A percentile compares a stretch with the other conserved stretches of the same genome.
Conservation (phyloP, 2,113 vertebrate species). For the Onychorhynchus coronatus region DNA sequence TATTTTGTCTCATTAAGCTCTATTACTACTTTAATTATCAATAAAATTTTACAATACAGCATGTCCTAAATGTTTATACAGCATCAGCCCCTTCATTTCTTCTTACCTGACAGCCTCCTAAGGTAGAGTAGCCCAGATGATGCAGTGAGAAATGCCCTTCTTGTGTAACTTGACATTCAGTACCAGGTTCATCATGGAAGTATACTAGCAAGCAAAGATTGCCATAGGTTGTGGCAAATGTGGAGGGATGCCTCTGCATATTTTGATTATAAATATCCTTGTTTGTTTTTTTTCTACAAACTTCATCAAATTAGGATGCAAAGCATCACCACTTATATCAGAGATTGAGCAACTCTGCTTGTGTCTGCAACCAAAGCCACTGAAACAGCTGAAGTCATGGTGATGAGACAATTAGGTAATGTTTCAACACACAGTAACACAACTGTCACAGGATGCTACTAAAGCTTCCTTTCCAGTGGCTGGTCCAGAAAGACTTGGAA, state of each 20-base stretch:
- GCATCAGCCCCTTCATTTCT: background rate
- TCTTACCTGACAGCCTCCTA: background rate
- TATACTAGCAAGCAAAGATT: background rate
- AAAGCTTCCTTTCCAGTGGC: background rate
- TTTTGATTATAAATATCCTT: background rate
- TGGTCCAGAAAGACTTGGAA: background rate
- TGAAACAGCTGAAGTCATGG: background rate
- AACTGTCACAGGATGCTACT: background rate
- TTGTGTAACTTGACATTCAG: background rate
- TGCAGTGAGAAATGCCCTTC: background rate
- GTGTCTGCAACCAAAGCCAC: background rate
- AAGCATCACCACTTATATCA: background rate
- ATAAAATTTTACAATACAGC: background rate
- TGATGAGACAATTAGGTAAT: background rate
- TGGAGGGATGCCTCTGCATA: background rate
- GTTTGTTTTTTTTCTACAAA: background rate
- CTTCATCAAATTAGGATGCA: background rate
- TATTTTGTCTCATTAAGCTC: background rate
- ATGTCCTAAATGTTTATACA: background rate
- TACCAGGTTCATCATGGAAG: rapidly evolving
- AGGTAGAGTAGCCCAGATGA: background rate
- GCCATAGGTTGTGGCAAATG: background rate
- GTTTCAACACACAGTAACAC: background rate
- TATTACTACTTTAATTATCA: background rate
- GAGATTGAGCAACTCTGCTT: background rate